These are phyloP conservation scores for Flexamia atlantica DNA, from an alignment of 2,888 invertebrate species.

Conservation along the genomic window DNA sequence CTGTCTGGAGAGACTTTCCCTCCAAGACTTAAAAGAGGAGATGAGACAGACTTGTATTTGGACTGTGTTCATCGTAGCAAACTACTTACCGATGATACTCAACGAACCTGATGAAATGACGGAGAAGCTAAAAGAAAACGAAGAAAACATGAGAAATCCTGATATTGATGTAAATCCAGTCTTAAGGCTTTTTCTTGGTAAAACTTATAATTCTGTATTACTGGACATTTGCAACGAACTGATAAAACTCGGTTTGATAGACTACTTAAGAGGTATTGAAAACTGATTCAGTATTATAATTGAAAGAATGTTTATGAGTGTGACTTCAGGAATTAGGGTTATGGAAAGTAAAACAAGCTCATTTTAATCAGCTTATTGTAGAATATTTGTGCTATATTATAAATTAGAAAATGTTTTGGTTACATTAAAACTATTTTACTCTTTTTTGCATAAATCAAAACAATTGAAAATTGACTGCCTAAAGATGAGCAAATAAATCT, in stretches of 20 bases:
- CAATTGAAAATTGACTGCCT: too few relatives aligned
- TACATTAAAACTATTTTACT: background rate
- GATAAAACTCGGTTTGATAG: background rate
- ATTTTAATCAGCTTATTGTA: too few relatives aligned
- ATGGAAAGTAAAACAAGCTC: too few relatives aligned
- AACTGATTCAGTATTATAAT: too few relatives aligned
- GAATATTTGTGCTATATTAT: too few relatives aligned
- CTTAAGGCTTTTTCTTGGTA: background rate
- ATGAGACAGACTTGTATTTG: slow-evolving; percentile 1
- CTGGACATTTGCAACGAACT: background rate
- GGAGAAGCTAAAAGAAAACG: slow-evolving; percentile 7
- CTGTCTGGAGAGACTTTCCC: slow-evolving; percentile 7
- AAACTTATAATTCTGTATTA: slow-evolving; percentile 17
- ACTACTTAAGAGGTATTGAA: background rate
- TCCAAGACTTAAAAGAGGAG: slow-evolving; percentile 3
- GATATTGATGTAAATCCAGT: slow-evolving; percentile 6
- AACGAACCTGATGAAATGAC: slow-evolving; percentile 22
- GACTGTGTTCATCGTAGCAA: background rate
- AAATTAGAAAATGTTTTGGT: too few relatives aligned
- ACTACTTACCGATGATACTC: slow-evolving; percentile 13
- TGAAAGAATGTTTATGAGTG: too few relatives aligned
- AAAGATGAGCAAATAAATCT: too few relatives aligned
- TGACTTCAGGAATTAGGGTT: too few relatives aligned
- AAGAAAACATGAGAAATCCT: background rate
- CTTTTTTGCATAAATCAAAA: too few relatives aligned